Evolutionary conservation across 2,113 vertebrate species (phyloP).

Genomic region (Oryzias melastigma): DNA sequence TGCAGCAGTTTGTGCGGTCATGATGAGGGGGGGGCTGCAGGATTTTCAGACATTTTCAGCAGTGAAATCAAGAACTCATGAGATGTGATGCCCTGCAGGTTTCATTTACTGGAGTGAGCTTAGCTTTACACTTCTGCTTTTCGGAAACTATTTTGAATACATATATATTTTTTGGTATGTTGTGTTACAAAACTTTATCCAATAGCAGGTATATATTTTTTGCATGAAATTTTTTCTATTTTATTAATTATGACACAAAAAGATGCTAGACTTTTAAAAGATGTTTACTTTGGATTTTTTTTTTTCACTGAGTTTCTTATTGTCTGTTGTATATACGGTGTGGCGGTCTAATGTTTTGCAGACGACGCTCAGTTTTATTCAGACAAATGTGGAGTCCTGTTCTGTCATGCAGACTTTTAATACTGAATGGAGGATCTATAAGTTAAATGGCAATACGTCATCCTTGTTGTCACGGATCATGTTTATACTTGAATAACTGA

Average conservation of each 20-base stretch:
- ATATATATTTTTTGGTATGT: slow-evolving; percentile 77
- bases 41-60: slow-evolving; percentile 35
- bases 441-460: slow-evolving; percentile 24
- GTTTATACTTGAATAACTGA: slow-evolving; percentile 47
- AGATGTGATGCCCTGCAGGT: slow-evolving; percentile 28
- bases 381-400: slow-evolving; percentile 31
- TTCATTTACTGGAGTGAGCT: slow-evolving; percentile 44
- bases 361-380: slow-evolving; percentile 47
- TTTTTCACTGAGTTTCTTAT: slow-evolving; percentile 59
- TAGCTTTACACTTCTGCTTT: slow-evolving; percentile 52
- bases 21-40: slow-evolving; percentile 25
- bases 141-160: slow-evolving; percentile 69
- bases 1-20: slow-evolving; percentile 23
- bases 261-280: slow-evolving; percentile 40
- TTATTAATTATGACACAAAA: slow-evolving; percentile 62
- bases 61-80: slow-evolving; percentile 19
- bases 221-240: slow-evolving; percentile 79
- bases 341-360: slow-evolving; percentile 58
- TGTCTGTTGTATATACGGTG: slow-evolving; percentile 70
- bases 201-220: slow-evolving; percentile 78
- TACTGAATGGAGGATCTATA: slow-evolving; percentile 37
- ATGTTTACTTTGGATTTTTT: slow-evolving; percentile 61
- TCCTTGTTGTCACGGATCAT: slow-evolving; percentile 25
- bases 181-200: slow-evolving; percentile 71
- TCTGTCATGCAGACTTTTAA: slow-evolving; percentile 59